Evolutionary conservation across 2,888 invertebrate genomes (phyloP).

Genomic region (Perizoma affinitatum): DNA sequence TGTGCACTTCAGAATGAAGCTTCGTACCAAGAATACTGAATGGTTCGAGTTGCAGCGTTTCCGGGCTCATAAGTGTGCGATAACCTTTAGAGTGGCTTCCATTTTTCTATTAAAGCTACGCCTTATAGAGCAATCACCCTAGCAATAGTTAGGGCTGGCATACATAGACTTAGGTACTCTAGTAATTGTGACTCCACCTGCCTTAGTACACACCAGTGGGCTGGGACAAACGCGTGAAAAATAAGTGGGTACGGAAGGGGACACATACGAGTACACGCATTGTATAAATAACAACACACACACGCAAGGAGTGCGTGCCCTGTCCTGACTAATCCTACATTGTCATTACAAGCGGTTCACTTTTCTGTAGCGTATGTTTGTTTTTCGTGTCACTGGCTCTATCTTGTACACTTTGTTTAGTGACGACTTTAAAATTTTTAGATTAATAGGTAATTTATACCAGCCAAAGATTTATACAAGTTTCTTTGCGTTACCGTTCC

Average conservation of each 20-base stretch:
- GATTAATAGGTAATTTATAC: too few relatives aligned
- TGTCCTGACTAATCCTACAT: constrained; percentile 27
- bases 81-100: too few relatives aligned
- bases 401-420: too few relatives aligned
- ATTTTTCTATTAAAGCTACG: neutral
- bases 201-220: constrained; percentile 47
- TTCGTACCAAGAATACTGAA: too few relatives aligned
- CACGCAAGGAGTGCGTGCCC: constrained; percentile 21
- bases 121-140: constrained; percentile 28
- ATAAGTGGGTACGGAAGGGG: constrained; percentile 45
- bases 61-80: too few relatives aligned
- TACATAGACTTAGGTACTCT: constrained; percentile 60
- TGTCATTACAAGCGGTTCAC: constrained; percentile 27
- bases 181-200: constrained; percentile 68
- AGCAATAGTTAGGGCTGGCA: constrained; percentile 55
- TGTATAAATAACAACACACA: constrained; percentile 24
- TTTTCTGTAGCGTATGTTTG: neutral
- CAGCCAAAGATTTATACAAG: too few relatives aligned
- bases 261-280: constrained; percentile 39
- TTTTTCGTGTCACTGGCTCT: too few relatives aligned
- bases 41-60: too few relatives aligned
- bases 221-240: constrained; percentile 49
- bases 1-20: too few relatives aligned
- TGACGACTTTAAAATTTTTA: too few relatives aligned
- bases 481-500: too few relatives aligned